Base-by-base conservation (phyloP, 2,113 vertebrate genomes). In the Mugil cephalus region DNA sequence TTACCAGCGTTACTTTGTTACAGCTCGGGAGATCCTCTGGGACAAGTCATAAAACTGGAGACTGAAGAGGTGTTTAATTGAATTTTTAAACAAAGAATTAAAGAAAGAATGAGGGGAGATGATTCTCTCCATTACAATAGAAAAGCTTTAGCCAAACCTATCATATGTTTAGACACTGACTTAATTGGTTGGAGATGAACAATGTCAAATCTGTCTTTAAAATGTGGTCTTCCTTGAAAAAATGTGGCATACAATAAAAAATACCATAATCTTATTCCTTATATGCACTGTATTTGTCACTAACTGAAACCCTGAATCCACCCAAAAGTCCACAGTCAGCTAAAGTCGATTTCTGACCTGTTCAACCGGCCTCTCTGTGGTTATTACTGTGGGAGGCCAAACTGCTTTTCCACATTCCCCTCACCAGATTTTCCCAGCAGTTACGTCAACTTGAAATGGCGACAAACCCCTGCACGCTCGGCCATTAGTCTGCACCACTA, bases 351-450 rank as follows among this genome's bases (percentile, higher is more conserved):
- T 53, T 69, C 36, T 24, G 45, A 66, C n/a, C 40, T 65, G 14
- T 14, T 38, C 59, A 36, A n/a, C 38, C 43, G 53, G 42, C 13
- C 35, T 43, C 17, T 40, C 14, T 39, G 61, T 42, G 73, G 58
- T 64, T 67, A 63, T 63, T 69, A 74, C 39, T 24, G 42, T 74
- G 19, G 17, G 53, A 75, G 66, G 51, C 42, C 30, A 77, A 74
- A 77, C 21, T 34, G 55, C 59, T 47, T 62, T 53, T 18, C 53
- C 19, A 45, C 46, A 68, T 69, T 66, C 50, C 11, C 4, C 19
- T 65, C 42, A 35, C 38, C 43, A 53, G 8, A 52, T 74, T 69
- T 69, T n/a, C 48, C 12, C 35, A 69, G 69, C 50, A 74, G 12
- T 58, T 54, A 42, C 13, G 43, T 13, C 17, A 52, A 53, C 48